Evolutionary conservation across 2,797 vertebrate genomes (phyloP).

Genomic region (Chromobotia macracanthus): DNA sequence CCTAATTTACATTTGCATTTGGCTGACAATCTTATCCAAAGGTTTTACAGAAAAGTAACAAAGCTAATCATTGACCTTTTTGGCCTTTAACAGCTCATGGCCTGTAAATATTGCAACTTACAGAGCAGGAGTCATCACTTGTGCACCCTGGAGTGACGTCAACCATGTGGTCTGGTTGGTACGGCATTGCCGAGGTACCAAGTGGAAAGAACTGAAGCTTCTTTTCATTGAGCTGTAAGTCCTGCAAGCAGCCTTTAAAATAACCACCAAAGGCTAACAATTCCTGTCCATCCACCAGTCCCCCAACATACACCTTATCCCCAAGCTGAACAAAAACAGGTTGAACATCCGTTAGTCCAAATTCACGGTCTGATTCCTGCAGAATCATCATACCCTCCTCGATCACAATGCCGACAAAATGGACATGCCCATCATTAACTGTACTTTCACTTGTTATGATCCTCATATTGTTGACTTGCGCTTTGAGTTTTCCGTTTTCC

Average conservation of each 20-base stretch:
- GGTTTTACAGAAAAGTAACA: no score
- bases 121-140: conserved; percentile 82
- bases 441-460: conserved; percentile 64
- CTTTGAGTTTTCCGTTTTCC: conserved; percentile 77
- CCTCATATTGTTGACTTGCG: conserved; percentile 66
- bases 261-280: conserved; percentile 75
- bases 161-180: conserved; percentile 68
- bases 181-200: conserved; percentile 63
- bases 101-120: conserved; percentile 63
- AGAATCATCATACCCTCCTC: conserved; percentile 71
- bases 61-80: not conserved
- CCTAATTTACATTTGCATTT: not conserved
- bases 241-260: conserved; percentile 94
- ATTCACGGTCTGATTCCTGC: conserved; percentile 68
- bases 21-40: no score
- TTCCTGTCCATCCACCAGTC: conserved; percentile 69
- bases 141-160: conserved; percentile 84
- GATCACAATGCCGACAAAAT: conserved; percentile 82
- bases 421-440: conserved; percentile 80
- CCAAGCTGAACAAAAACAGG: conserved; percentile 65
- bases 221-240: conserved; percentile 82
- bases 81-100: not conserved
- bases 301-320: conserved; percentile 81
- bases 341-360: conserved; percentile 57
- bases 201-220: conserved; percentile 86